Base-by-base conservation (phyloP, 2,797 vertebrate genomes). In the Tachyglossus aculeatus region DNA sequence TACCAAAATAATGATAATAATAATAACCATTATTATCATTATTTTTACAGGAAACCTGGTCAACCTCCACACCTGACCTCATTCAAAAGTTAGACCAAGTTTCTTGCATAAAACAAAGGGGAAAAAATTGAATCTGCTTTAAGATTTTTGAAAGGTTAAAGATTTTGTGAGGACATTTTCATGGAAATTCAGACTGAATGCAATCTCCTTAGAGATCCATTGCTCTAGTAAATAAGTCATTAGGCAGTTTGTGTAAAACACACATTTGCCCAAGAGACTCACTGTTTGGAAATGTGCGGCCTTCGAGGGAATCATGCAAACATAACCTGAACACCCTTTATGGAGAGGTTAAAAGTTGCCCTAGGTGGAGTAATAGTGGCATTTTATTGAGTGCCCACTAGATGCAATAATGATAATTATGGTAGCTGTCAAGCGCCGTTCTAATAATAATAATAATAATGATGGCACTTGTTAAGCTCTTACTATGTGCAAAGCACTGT, bases 181-280 rank as follows among this genome's bases (percentile, higher is more conserved):
- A 9, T 7, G 24, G 47, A 58, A 64, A 54, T 22, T 9, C 5
- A 24, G 54, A 38, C 13, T 12, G 31, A 2, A 2, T 33, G 3
- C 19, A 11, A 2, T 6, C 21, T 50, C 45, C 54, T 16, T n/a
- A 40, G 74, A 57, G 80, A 72, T 25, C 10, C 1, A 2, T n/a
- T 32, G 60, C 36, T 48, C 54, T 19, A 55, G 70, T 74, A 80
- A 87, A 83, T 67, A 78, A 76, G 43, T 52, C 60, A 53, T 65
- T 75, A 71, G 54, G 50, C 32, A 7, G 39, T 32, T 1, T 5
- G 18, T 15, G 19, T 14, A 33, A 22, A 16, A 15, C 48, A 34
- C 22, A 15, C 3, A 21, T 40, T 69, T 76, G 80, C 69, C 75
- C 31, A 14, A 0, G 0, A 67, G 74, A 1, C 4, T 2, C 37